Base-by-base conservation (phyloP, 2,888 invertebrate genomes). In the Bruchidius siliquastri region DNA sequence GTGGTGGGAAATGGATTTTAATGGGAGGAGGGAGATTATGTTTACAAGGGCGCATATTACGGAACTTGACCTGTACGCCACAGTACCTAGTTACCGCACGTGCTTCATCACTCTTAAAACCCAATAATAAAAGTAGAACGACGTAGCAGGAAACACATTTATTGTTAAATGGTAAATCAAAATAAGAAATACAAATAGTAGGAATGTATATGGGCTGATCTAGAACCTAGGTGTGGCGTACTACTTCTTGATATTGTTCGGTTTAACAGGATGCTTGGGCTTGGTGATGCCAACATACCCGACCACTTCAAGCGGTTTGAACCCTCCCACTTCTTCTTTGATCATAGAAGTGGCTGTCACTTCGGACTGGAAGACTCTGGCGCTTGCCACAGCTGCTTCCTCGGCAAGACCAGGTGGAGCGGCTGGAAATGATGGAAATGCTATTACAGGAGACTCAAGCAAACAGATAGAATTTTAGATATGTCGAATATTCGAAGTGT, bases 211-310 rank as follows among this genome's bases (percentile, higher is more conserved):
- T 18, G 49, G 49, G 49, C 18, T 49, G 49, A 18, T 13, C 18
- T 49, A 49, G 49, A 49, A 49, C 49, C 49, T 49, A 49, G 49
- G 49, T 13, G 1, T 49, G 49, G 1, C 18, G 49, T 49, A 49
- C 18, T 49, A 13, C 18, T 49, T 49, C 8, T 49, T 49, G 13
- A 13, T 13, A 49, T 49, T 71, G 4, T 22, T 71, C 13, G 78
- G 73, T 72, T 76, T 79, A 2, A 76, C 74, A 3, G 84, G 84
- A 76, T 83, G 78, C 75, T 83, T 85, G 0, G 86, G 87, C 77
- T 84, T 85, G 4, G 87, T 87, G 20, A 87, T 82, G 3, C 87
- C 88, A 32, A 88, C 84, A 77, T 87, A 88, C 6, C 88, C 87
- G n/a, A 87, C 78, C 66, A 88, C 86, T 80, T 88, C 87, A 72